Evolutionary conservation across 64 coral and sea anemone species (phyloP), one percentile per base, ranked within the genome.

Genomic region (Catalaphyllia jardinei): DNA sequence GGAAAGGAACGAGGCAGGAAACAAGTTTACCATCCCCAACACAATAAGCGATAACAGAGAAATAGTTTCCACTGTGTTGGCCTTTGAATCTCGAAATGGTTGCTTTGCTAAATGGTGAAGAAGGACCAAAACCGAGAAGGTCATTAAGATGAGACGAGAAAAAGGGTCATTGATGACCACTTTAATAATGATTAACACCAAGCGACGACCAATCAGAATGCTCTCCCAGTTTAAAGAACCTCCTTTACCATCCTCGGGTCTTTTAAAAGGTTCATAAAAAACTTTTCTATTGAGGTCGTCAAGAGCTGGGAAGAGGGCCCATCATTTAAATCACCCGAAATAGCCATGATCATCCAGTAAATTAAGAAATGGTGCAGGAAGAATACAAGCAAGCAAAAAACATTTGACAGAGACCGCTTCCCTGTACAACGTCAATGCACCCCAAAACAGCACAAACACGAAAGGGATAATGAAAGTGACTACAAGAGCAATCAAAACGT

Each of bases 401-500:
- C 27, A 46, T 38, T 74, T 93, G 18, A 75, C 69, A 22, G 94
- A 86, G 2, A 96, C 79, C 19, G 75, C 67, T 63, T 82, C 91
- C 11, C 90, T 88, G 49, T 93, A 52, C 4, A 96, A 67, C 69
- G 65, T 77, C 10, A 73, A 11, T 10, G 91, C 89, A 10, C 91
- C 90, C 67, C 62, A 89, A 19, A 80, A 91, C 29, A 96, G 69
- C 10, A 89, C 60, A 9, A 96, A 35, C 33, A 86, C 63, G 63
- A 96, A 96, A 30, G 90, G 94, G 5, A 93, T 79, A 19, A 96
- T 54, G 25, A 87, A 82, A 31, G 71, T 52, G 20, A 71, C 79
- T 33, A 93, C 86, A 87, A 93, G 69, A 7, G 19, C 75, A 55
- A 93, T 96, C 22, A 80, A 50, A 24, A 90, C 7, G 17, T 80